Evolutionary conservation across 2,888 invertebrate species (phyloP).

Genomic region (Orthonevra nobilis): DNA sequence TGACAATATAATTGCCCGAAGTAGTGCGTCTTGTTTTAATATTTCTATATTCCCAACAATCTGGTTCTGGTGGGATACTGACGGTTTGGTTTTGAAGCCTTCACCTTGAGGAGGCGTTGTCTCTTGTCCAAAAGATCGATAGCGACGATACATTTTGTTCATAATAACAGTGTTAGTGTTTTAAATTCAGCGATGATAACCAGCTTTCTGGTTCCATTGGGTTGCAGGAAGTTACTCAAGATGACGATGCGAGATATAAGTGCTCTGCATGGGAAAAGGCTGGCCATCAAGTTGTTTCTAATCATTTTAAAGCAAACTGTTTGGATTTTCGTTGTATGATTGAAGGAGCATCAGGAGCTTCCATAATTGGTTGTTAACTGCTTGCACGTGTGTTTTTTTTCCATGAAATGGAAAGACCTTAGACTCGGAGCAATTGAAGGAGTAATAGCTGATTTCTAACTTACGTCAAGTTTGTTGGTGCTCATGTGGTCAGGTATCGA

Average conservation of each 20-base stretch:
- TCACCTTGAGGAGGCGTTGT: slow-evolving; percentile 30
- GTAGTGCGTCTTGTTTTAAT: slow-evolving; percentile 12
- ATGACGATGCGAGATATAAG: slow-evolving; percentile 4
- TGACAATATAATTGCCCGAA: slow-evolving; percentile 15
- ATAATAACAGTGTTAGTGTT: slow-evolving; percentile 42
- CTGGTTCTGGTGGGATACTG: background rate
- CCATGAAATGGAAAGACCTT: too few relatives aligned
- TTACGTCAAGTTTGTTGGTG: too few relatives aligned
- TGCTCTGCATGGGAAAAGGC: slow-evolving; percentile 18
- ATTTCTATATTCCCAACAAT: slow-evolving; percentile 2
- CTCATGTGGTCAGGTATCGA: too few relatives aligned
- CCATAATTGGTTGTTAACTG: slow-evolving; percentile 31
- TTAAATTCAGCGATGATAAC: background rate
- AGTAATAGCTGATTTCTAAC: too few relatives aligned
- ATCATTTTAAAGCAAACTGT: background rate
- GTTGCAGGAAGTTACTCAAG: slow-evolving; percentile 15
- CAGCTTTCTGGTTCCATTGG: background rate
- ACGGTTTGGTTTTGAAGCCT: slow-evolving; percentile 9
- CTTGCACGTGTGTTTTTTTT: too few relatives aligned
- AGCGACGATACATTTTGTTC: slow-evolving; percentile 8
- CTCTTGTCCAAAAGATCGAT: slow-evolving; percentile 30
- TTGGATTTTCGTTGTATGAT: too few relatives aligned
- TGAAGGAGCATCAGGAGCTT: too few relatives aligned
- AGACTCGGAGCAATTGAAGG: too few relatives aligned
- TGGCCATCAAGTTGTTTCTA: background rate